Base-by-base conservation (phyloP, 2,113 vertebrate species). In the Crotalus tigris region DNA sequence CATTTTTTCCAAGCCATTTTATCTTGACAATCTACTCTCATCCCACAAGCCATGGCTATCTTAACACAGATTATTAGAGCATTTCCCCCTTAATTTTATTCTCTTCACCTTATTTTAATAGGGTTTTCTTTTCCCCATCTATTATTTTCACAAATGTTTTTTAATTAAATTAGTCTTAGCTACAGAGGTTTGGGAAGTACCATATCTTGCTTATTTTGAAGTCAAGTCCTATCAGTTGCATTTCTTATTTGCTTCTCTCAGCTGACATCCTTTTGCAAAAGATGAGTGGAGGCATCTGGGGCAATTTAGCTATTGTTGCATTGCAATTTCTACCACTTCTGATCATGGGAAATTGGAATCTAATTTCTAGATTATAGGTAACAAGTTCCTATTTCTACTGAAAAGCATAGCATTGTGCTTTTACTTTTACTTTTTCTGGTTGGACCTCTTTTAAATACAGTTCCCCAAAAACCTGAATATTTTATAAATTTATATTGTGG, bases 1-100 rank as follows among this genome's bases (percentile, higher is more conserved):
- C 90, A 81, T 69, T 91, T 33, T 94, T 95, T 94, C 81, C 93
- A 55, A 29, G n/a, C n/a, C 26, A 12, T 44, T 85, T 87, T 95
- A 86, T 91, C 93, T 95, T 6, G 0, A 23, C 55, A 39, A 85
- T 93, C 90, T 64, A 23, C n/a, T 46, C 55, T 93, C 23, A 39
- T 39, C 39, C 54, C 29, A 51, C 24, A 59, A 59, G n/a, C 4
- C 15, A 19, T 12, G 23, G 44, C 19, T 33, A 29, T 58, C n/a
- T 33, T 39, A 15, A 85, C 44, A 49, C 4, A 3, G 86, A 39
- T 9, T 55, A 33, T 49, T 10, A 10, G 26, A 13, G 92, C 26
- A 44, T 26, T 55, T 75, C 44, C 12, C 24, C 5, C 64, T 12
- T 51, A 13, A 29, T 33, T 54, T 91, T 49, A n/a, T n/a, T 33